phyloP scores from a whole-genome alignment of 2,797 vertebrate species.

The Menidia menidia region DNA sequence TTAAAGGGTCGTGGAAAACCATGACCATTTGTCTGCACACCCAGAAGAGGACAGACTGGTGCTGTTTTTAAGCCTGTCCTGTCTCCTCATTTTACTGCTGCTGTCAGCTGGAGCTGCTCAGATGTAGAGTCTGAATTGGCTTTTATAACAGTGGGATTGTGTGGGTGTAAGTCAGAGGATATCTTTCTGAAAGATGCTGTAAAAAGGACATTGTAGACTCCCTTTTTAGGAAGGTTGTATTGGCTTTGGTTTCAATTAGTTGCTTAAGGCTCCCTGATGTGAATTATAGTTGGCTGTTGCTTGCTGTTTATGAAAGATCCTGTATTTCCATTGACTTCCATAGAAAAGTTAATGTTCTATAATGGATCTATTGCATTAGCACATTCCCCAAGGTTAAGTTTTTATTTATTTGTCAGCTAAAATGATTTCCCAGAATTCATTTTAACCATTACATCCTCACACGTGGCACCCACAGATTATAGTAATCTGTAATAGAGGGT shows the following conservation, averaged over 20 bases:
- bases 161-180: slow-evolving; percentile 11
- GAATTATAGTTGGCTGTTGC: neutral
- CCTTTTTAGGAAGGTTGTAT: slow-evolving; percentile 10
- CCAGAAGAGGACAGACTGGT: slow-evolving; percentile 10
- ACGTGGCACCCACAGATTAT: slow-evolving; percentile 51
- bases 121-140: slow-evolving; percentile 10
- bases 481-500: slow-evolving; percentile 61
- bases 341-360: slow-evolving; percentile 21
- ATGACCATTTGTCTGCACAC: slow-evolving; percentile 32
- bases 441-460: neutral
- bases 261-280: slow-evolving; percentile 3
- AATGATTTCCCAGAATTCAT: neutral
- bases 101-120: slow-evolving; percentile 31
- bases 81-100: slow-evolving; percentile 41
- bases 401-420: slow-evolving; percentile 17
- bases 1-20: slow-evolving; percentile 45
- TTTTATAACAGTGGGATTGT: slow-evolving; percentile 2
- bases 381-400: neutral
- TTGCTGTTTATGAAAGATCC: neutral
- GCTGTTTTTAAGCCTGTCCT: slow-evolving; percentile 23
- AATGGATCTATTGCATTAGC: neutral
- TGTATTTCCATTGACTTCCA: slow-evolving; percentile 27
- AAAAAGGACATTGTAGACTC: neutral
- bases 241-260: neutral
- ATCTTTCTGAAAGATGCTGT: slow-evolving; percentile 19